Evolutionary conservation across 2,113 vertebrate genomes (phyloP), one percentile per base, ranked within the genome.

Genomic region (Aramus guarauna): DNA sequence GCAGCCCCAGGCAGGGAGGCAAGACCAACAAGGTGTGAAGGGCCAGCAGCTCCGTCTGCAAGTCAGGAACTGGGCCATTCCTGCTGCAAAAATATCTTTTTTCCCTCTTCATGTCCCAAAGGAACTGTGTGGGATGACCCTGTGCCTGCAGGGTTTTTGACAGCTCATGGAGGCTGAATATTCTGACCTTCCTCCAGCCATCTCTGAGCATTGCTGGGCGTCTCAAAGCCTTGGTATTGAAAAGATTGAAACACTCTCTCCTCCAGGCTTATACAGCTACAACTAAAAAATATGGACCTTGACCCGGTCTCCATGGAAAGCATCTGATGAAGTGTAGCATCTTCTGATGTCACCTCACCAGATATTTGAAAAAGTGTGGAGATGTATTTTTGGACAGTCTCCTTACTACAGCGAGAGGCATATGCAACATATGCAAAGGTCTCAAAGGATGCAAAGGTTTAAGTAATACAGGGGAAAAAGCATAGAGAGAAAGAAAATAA

Each of bases 341-440:
- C 56, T 71, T 88, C 50, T 63, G 37, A 30, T 79, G 66, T 37
- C n/a, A 45, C 37, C 24, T 91, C 79, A 52, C 4, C 6, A 63
- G 52, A 41, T 62, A 64, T 30, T 79, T 67, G 26, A 79, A 66
- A 37, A 69, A 69, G 48, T 34, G 37, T 5, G 60, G 21, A 30
- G 18, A 39, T 7, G 3, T 29, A 11, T 41, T 88, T 92, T 79
- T 82, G 34, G 8, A 37, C 36, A 47, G 10, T 37, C 15, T 47
- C 5, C 18, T 69, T 81, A 50, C 29, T 82, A 3, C 36, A 5
- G 0, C 0, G 1, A 30, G 39, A 52, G 12, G 14, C 11, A 19
- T 0, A 15, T 26, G 22, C 71, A 93, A 59, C 50, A 37, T 19
- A 4, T 11, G 22, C 63, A 55, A 66, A 41, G 69, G 10, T 56